These are phyloP conservation scores for Azemiops feae DNA, from an alignment of 2,113 vertebrate genomes.

Conservation along the genomic window DNA sequence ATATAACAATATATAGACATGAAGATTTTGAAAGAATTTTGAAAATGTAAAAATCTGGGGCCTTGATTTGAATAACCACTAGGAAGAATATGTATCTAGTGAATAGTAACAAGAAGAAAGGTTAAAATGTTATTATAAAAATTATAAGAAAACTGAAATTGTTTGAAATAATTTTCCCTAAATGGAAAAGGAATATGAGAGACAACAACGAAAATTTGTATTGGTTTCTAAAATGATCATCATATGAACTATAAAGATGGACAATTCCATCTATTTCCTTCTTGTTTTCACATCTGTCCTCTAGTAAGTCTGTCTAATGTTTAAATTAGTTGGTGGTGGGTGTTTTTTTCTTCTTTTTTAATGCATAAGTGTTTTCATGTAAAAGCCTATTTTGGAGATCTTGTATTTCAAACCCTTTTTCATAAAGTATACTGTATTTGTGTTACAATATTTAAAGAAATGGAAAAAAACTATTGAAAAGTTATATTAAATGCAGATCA, in stretches of 20 bases:
- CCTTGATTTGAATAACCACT: not conserved
- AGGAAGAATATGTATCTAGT: not conserved
- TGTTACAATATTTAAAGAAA: not conserved
- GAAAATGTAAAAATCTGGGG: not conserved
- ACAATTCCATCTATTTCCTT: not conserved
- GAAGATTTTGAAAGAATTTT: constrained; percentile 2
- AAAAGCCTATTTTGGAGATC: not conserved
- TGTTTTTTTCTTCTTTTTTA: not conserved
- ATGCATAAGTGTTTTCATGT: not conserved
- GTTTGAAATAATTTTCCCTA: not conserved
- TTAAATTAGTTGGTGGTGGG: not conserved
- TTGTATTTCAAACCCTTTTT: not conserved
- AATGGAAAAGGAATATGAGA: not conserved
- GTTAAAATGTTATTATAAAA: not conserved
- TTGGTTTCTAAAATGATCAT: not conserved
- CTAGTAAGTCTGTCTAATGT: not conserved
- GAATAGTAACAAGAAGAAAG: not conserved
- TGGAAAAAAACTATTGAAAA: not conserved
- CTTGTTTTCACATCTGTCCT: not conserved
- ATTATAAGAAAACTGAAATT: not conserved
- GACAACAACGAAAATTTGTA: not conserved
- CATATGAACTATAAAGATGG: not conserved
- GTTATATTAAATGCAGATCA: not conserved
- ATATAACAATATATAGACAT: not conserved
- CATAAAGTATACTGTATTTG: not conserved